Evolutionary conservation across 1,140 invertebrate genomes (phyloP).

Genomic region (Drosophila miranda): DNA sequence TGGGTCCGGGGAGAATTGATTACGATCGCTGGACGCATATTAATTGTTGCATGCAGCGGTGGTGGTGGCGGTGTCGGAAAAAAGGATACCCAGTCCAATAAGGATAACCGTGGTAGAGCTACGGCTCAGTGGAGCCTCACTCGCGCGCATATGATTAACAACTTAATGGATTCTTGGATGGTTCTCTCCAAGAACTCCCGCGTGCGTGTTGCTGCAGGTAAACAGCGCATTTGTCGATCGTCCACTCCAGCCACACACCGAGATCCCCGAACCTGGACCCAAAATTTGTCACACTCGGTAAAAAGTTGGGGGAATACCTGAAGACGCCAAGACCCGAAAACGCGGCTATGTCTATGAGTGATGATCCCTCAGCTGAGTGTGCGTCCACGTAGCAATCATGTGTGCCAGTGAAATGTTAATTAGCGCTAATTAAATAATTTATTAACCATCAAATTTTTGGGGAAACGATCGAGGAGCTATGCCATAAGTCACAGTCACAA

Average conservation of each 20-base stretch:
- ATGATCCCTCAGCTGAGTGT: slow-evolving; percentile 36
- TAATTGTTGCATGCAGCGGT: slow-evolving; percentile 66
- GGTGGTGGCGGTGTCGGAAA: too few species aligned
- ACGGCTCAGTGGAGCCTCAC: slow-evolving; percentile 39
- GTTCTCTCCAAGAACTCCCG: slow-evolving; percentile 9
- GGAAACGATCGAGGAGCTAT: not conserved
- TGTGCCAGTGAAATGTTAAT: slow-evolving; percentile 61
- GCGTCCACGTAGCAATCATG: slow-evolving; percentile 45
- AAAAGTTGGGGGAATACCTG: not conserved
- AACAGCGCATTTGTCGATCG: slow-evolving; percentile 74
- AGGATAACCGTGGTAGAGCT: slow-evolving; percentile 46
- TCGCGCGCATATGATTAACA: slow-evolving; percentile 74
- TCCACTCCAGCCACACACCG: slow-evolving; percentile 55
- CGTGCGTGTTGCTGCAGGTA: slow-evolving; percentile 75
- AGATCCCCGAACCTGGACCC: slow-evolving; percentile 40
- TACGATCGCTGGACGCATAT: slow-evolving; percentile 80
- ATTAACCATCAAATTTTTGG: slow-evolving; percentile 35
- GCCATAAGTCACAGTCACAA: slow-evolving; percentile 18
- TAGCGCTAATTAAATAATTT: slow-evolving; percentile 75
- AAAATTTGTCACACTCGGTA: slow-evolving; percentile 68
- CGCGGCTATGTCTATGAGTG: slow-evolving; percentile 43
- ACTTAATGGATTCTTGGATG: slow-evolving; percentile 69
- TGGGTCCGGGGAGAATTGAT: slow-evolving; percentile 63
- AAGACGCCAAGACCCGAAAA: not conserved
- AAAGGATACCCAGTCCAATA: slow-evolving; percentile 9